A percentile compares a stretch with the other conserved stretches of the same genome.
These are phyloP conservation scores for Hyppa rectilinea DNA, from an alignment of 2,888 invertebrate species.

Conservation along the genomic window DNA sequence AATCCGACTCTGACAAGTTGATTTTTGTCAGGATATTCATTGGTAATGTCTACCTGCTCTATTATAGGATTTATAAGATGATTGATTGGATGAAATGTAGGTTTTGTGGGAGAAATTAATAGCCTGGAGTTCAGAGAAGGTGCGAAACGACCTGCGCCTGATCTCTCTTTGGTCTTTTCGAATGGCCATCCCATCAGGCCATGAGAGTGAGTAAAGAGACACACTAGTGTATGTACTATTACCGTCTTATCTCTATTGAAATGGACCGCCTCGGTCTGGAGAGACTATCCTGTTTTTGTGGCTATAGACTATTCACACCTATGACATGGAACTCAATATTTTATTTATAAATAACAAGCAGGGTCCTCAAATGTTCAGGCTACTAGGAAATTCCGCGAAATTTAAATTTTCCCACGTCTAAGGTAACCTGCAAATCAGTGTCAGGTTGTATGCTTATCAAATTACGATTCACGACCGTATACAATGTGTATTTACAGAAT, in stretches of 20 bases:
- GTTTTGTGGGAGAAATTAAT: background rate
- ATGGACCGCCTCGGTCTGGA: background rate
- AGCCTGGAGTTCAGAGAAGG: too few relatives aligned
- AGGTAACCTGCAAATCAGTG: too few relatives aligned
- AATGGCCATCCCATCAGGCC: background rate
- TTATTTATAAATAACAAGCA: background rate
- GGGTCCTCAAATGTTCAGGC: background rate
- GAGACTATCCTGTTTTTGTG: background rate
- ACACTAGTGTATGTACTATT: background rate
- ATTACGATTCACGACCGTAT: too few relatives aligned
- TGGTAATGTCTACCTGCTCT: background rate
- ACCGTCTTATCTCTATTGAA: too few relatives aligned
- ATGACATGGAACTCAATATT: too few relatives aligned
- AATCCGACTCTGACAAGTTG: conserved; percentile 24
- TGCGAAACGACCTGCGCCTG: too few relatives aligned
- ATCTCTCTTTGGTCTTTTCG: background rate
- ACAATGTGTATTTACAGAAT: too few relatives aligned
- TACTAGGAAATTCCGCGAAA: conserved; percentile 10
- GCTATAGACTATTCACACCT: background rate
- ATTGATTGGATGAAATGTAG: conserved; percentile 9
- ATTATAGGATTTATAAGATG: background rate
- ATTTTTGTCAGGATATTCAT: conserved; percentile 23
- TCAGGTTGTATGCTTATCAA: too few relatives aligned
- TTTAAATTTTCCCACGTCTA: too few relatives aligned
- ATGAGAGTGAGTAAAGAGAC: background rate